phyloP scores from a whole-genome alignment of 2,113 vertebrate species.

The Leiothrix lutea region DNA sequence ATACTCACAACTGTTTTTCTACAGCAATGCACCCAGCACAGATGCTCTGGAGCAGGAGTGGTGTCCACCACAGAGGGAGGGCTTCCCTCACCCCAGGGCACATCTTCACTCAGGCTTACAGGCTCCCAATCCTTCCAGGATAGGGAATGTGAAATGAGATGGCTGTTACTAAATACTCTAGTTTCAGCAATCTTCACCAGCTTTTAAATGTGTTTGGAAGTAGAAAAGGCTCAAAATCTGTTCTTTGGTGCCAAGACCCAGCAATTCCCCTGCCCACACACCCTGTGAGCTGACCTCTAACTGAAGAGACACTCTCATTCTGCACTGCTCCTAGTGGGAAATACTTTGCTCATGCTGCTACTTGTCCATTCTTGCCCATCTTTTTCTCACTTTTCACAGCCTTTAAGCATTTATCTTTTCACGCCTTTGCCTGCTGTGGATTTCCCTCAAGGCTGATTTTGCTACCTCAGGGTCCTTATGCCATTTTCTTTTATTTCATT shows the following conservation, averaged over 20 bases:
- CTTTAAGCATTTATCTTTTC: slow-evolving; percentile 58
- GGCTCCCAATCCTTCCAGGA: background rate
- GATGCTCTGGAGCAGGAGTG: background rate
- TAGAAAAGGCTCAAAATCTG: background rate
- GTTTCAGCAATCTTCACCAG: background rate
- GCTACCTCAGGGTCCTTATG: background rate
- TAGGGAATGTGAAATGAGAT: background rate
- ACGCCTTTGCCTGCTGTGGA: slow-evolving; percentile 53
- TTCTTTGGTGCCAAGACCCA: background rate
- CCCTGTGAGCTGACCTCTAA: background rate
- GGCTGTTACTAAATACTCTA: background rate
- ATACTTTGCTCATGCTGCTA: slow-evolving; percentile 39
- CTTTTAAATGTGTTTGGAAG: background rate
- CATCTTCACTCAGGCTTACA: background rate
- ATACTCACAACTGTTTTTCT: background rate
- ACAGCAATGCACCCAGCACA: background rate
- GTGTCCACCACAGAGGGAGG: background rate
- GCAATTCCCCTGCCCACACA: background rate
- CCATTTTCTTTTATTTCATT: background rate
- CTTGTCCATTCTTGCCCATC: slow-evolving; percentile 53
- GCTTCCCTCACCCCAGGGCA: background rate
- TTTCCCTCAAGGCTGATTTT: slow-evolving; percentile 58
- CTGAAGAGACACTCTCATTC: background rate
- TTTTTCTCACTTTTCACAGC: slow-evolving; percentile 54
- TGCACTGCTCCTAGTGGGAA: slow-evolving; percentile 12